Evolutionary conservation across 2,113 vertebrate genomes (phyloP).

Genomic region (Lepus americanus): DNA sequence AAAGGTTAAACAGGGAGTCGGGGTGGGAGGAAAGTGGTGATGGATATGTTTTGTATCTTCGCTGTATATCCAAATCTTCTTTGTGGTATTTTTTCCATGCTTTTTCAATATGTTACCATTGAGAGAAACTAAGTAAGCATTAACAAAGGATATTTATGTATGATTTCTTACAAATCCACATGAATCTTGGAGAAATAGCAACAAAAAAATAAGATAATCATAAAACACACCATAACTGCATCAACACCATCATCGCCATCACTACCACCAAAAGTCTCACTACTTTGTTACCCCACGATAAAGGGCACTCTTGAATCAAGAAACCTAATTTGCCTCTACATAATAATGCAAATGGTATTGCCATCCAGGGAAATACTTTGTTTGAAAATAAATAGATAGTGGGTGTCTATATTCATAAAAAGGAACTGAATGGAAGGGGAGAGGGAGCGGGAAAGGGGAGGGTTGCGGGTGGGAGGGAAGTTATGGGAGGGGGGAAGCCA

Average conservation of each 20-base stretch:
- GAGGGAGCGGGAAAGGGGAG: too few species aligned
- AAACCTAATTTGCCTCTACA: background rate
- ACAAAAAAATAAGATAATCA: conserved; percentile 8
- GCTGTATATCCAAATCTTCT: background rate
- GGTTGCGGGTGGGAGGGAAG: too few species aligned
- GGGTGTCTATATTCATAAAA: background rate
- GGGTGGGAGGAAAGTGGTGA: background rate
- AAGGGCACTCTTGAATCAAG: conserved; percentile 11
- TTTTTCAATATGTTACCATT: conserved; percentile 23
- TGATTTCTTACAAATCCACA: background rate
- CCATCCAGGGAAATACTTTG: background rate
- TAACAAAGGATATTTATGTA: background rate
- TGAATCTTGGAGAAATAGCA: background rate
- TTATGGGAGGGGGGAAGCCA: too few species aligned
- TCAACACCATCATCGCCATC: background rate
- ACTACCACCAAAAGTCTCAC: background rate
- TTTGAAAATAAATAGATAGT: conserved; percentile 28
- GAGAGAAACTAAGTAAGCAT: background rate
- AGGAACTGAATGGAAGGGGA: background rate
- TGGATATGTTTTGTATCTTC: conserved; percentile 4
- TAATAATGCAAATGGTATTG: background rate
- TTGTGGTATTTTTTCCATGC: background rate
- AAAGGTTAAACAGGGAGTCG: background rate
- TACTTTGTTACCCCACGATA: background rate
- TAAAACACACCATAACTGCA: background rate